Evolutionary conservation across 1,140 invertebrate species (phyloP), one percentile per base, ranked within the genome.

Genomic region (Tetramorium alpestre): DNA sequence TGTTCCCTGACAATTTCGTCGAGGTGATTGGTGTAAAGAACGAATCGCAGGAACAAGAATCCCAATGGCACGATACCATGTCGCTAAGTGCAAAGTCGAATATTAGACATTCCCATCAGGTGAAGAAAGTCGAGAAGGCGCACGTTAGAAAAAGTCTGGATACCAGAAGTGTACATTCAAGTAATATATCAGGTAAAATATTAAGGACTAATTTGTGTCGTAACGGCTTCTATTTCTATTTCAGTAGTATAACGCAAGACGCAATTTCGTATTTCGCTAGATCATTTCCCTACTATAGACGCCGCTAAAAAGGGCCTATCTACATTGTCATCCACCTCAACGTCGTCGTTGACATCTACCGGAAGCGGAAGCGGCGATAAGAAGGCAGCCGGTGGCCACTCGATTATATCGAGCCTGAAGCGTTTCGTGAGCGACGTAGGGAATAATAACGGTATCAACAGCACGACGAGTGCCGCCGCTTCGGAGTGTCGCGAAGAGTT

Each of bases 1-100:
- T 99, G 2, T 99, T 99, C 94, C 99, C 99, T 4, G 99, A 99
- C 93, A 99, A 99, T 96, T 99, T 99, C 96, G 98, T 99, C 7
- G 96, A 98, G 93, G 87, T 98, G 5, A 94, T 97, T 84, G 89
- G 92, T 51, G 49, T 81, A 11, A 92, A 93, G 78, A 86, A 81
- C 13, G 88, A 93, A 5, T 92, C 91, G 7, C 82, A 92, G 47
- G 93, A 93, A 65, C 92, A 92, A 60, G 93, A 94, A 51, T 69
- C 77, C 64, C 88, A 91, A 7, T 92, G 91, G 85, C 88, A 91
- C 6, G 92, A 94, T 73, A 56, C 69, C 2, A 90, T 86, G 87
- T 91, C 91, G 69, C n/a, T 81, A 16, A 86, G 76, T 44, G n/a
- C 16, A 81, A 92, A 89, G 13, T 88, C 86, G 38, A 49, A 38